These are phyloP conservation scores for Tridacna crocea DNA, from an alignment of 2,888 invertebrate genomes.

Conservation along the genomic window DNA sequence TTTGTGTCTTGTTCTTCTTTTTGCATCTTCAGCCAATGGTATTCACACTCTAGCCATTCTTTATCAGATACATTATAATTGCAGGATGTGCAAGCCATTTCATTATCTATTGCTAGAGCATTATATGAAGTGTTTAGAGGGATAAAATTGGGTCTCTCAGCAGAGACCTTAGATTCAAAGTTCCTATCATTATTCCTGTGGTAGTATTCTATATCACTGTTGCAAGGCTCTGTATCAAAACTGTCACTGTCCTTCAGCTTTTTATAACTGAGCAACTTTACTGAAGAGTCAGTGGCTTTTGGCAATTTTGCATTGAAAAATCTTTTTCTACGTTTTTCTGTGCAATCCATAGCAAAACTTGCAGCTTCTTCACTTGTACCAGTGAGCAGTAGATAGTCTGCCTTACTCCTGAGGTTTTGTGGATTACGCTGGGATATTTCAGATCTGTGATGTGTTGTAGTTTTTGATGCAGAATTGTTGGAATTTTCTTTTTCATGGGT, in stretches of 20 bases:
- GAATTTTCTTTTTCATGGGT: not conserved
- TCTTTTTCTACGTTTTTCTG: slow-evolving; percentile 54
- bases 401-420: not conserved
- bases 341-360: slow-evolving; percentile 1
- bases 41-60: no score
- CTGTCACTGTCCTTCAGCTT: slow-evolving; percentile 25
- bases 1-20: no score
- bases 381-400: slow-evolving; percentile 4
- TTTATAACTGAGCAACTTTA: slow-evolving; percentile 35
- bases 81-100: no score
- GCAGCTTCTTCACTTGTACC: slow-evolving; percentile 15
- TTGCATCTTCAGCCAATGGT: no score
- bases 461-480: not conserved
- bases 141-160: no score
- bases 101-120: no score
- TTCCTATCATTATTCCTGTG: no score
- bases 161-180: no score
- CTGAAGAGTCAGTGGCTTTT: slow-evolving; percentile 20
- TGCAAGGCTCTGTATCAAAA: not conserved
- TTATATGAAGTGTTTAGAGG: no score
- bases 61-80: no score
- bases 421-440: not conserved
- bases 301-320: slow-evolving; percentile 14
- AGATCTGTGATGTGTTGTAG: not conserved
- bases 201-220: no score